Conservation (phyloP, 1,140 invertebrate genomes). For the Pseudomyrmex gracilis region DNA sequence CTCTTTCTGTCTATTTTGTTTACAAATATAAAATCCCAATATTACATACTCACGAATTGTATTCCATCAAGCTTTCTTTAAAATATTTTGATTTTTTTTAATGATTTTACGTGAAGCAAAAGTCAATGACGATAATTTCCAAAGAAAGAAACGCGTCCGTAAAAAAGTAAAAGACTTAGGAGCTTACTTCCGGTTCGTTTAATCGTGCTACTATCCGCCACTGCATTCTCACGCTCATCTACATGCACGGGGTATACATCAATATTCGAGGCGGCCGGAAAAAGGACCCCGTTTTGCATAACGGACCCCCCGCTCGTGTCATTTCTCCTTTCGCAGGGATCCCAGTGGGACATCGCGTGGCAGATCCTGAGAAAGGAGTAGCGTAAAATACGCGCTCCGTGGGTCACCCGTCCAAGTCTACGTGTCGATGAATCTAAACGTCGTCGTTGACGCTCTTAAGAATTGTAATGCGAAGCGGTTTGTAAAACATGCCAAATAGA, state of each 20-base stretch:
- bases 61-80: too few relatives aligned
- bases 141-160: constrained; percentile 35
- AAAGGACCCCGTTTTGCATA: constrained; percentile 82
- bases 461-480: constrained; percentile 17
- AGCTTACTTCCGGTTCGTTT: constrained; percentile 81
- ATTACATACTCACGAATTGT: neutral
- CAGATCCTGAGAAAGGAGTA: constrained; percentile 70
- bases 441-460: neutral
- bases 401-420: constrained; percentile 17
- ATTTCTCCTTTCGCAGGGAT: constrained; percentile 77
- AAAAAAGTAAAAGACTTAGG: constrained; percentile 4
- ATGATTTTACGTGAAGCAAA: neutral
- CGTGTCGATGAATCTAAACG: constrained; percentile 48
- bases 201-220: constrained; percentile 81
- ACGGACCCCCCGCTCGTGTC: constrained; percentile 81
- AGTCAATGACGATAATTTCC: constrained; percentile 54
- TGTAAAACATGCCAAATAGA: neutral
- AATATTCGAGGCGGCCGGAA: constrained; percentile 83
- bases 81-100: too few relatives aligned
- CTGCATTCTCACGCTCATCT: constrained; percentile 85
- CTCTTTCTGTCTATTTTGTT: neutral
- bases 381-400: constrained; percentile 34
- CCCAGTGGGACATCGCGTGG: constrained; percentile 75
- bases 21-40: neutral
- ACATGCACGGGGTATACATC: constrained; percentile 82